A percentile compares a stretch with the other conserved stretches of the same genome.
phyloP scores from a whole-genome alignment of 2,888 invertebrate species.

The Lepidonotus clava region DNA sequence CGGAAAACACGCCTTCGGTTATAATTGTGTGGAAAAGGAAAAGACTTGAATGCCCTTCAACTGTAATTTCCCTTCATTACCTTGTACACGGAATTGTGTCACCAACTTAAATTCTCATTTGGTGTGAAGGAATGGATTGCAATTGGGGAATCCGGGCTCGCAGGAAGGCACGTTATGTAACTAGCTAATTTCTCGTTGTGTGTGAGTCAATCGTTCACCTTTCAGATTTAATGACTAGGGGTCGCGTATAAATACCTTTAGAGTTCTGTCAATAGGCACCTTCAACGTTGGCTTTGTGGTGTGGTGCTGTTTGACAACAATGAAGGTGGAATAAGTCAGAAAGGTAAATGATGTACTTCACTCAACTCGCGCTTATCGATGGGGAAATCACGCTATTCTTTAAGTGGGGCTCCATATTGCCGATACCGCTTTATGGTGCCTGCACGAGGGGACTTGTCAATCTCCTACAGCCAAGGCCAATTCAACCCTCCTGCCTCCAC shows the following conservation, averaged over 20 bases:
- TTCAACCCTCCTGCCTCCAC: background rate
- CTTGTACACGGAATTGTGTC: slow-evolving; percentile 9
- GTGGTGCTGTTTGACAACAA: background rate
- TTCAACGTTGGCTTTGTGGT: background rate
- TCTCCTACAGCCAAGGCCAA: background rate
- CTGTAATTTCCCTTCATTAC: slow-evolving; percentile 21
- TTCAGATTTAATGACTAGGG: background rate
- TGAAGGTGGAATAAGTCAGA: background rate
- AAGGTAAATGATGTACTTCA: background rate
- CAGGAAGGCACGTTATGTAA: background rate
- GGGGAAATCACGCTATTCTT: background rate
- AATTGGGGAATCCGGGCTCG: background rate
- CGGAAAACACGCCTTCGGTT: background rate
- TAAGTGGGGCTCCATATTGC: background rate
- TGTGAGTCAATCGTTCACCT: background rate
- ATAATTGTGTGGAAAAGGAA: slow-evolving; percentile 24
- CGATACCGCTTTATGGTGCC: background rate
- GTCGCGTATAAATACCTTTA: background rate
- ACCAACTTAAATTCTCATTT: slow-evolving; percentile 1
- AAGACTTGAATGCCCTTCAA: background rate
- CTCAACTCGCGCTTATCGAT: background rate
- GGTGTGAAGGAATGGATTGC: background rate
- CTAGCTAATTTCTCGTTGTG: background rate
- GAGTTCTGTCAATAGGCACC: no score
- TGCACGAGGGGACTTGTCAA: slow-evolving; percentile 23